A percentile compares a stretch with the other conserved stretches of the same genome.
Evolutionary conservation across 1,140 invertebrate genomes (phyloP).

Genomic region (Drosophila ohnishii): DNA sequence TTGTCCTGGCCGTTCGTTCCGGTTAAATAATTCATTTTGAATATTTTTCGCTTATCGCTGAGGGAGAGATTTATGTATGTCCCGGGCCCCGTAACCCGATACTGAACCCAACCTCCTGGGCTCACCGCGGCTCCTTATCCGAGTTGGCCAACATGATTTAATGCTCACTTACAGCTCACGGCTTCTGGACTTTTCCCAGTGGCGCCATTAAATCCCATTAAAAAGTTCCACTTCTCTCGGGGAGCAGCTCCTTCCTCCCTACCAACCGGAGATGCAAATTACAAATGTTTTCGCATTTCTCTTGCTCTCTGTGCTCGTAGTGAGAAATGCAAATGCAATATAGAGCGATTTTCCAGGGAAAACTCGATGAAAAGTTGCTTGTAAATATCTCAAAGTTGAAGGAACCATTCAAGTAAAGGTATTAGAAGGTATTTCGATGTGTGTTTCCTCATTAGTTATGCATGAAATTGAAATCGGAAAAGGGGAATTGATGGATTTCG

Average conservation of each 20-base stretch:
- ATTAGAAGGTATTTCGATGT: not conserved
- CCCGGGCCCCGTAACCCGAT: conserved; percentile 66
- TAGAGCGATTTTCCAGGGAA: conserved; percentile 5
- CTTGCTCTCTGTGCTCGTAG: conserved; percentile 1
- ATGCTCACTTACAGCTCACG: conserved; percentile 67
- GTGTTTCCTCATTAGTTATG: conserved; percentile 51
- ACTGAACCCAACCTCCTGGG: conserved; percentile 26
- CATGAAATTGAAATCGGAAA: conserved; percentile 58
- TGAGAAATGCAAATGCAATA: conserved; percentile 38
- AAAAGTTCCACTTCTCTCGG: conserved; percentile 58
- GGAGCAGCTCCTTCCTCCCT: not conserved
- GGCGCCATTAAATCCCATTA: conserved; percentile 80
- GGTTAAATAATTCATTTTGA: conserved; percentile 77
- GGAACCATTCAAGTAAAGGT: conserved; percentile 4
- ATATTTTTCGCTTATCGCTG: conserved; percentile 76
- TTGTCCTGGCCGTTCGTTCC: conserved; percentile 8
- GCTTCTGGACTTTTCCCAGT: conserved; percentile 61
- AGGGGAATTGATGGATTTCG: conserved; percentile 1
- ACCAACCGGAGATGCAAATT: conserved; percentile 55
- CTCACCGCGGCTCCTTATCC: conserved; percentile 76
- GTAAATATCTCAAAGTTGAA: conserved; percentile 35
- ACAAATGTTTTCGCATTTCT: conserved; percentile 68
- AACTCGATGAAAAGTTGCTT: conserved; percentile 32
- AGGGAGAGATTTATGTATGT: conserved; percentile 77
- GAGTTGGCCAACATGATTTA: conserved; percentile 67